Base-by-base conservation (phyloP, 2,113 vertebrate genomes). In the Sinocyclocheilus anshuiensis region DNA sequence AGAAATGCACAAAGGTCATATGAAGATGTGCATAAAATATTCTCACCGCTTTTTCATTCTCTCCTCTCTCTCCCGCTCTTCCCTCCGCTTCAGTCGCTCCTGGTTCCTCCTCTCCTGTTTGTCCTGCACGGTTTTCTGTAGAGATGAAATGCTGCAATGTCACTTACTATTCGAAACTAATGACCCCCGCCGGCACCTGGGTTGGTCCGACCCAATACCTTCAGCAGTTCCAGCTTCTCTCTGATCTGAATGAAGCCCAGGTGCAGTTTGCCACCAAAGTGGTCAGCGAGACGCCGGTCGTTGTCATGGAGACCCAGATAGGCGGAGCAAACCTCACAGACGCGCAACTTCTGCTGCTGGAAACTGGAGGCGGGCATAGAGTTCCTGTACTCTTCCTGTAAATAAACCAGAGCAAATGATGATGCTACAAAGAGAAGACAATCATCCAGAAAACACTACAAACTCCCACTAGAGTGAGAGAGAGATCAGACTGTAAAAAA, bases 341-440 rank as follows among this genome's bases (percentile, higher is more conserved):
- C 98, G 1, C 98, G 96, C 83, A 99, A 95, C 89, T 99, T 99
- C 94, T 99, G 97, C 92, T 99, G 98, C 84, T 99, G 97, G 91
- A 98, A 99, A 90, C 98, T 99, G 89, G 98, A 99, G 1, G 98
- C 98, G 4, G 98, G 98, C 98, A 99, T 99, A 12, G 98, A 99
- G 93, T 99, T 99, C 89, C 98, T 94, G 92, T 99, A 99, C 91
- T 99, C 98, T 88, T 99, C 98, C 98, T 99, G 69, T 7, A 29
- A 1, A 53, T 5, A 61, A 22, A 50, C 11, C 15, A 48, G 10
- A 18, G 36, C n/a, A 45, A 61, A 48, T 15, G 13, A 57, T 15
- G 29, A 10, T 57, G 8, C 22, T 13, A 20, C 42, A 9, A 45
- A 0, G 8, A 45, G 9, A 10, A 45, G 42, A 45, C 8, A 61